Base-by-base conservation (phyloP, 2,113 vertebrate species). In the Gasterosteus nipponicus region DNA sequence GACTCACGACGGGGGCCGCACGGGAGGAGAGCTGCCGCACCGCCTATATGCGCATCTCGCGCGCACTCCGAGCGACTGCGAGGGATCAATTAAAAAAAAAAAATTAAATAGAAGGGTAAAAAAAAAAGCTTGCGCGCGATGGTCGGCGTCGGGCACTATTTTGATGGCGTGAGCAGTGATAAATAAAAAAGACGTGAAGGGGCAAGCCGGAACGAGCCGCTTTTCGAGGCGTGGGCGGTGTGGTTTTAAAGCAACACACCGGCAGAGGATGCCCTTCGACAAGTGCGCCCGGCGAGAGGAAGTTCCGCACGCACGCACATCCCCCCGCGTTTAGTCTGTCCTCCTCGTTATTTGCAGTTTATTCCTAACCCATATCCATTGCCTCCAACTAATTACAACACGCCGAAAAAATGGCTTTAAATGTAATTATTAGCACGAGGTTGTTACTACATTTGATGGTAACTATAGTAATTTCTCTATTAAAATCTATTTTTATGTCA, bases 151-250 rank as follows among this genome's bases (percentile, higher is more conserved):
- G 16, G 89, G 92, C 75, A 93, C 94, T 94, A 94, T 80, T 94
- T 94, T 90, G 56, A 87, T 81, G 69, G 75, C 73, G 69, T 76
- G 93, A 64, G 93, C 91, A 94, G 88, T 91, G 93, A 95, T 93
- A 87, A 56, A 92, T 93, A 84, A 56, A 92, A 87, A 61, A 87
- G 92, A 89, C 88, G 93, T 93, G 89, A 93, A 86, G 85, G 69
- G 93, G 90, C 92, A 87, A 94, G 93, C 94, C 94, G 94, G 94
- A 94, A 94, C 93, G 89, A 95, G 93, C 94, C 93, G 94, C 94
- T 94, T 95, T 93, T 94, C 91, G 93, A 95, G 94, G 94, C 93
- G 94, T 95, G 91, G 94, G 93, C 92, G 91, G 86, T 60, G 70
- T 86, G 79, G n/a, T 80, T 89, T 94, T 94, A 94, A 94, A 94